Evolutionary conservation across 1,140 invertebrate genomes (phyloP).

Genomic region (Brachionus angularis): DNA sequence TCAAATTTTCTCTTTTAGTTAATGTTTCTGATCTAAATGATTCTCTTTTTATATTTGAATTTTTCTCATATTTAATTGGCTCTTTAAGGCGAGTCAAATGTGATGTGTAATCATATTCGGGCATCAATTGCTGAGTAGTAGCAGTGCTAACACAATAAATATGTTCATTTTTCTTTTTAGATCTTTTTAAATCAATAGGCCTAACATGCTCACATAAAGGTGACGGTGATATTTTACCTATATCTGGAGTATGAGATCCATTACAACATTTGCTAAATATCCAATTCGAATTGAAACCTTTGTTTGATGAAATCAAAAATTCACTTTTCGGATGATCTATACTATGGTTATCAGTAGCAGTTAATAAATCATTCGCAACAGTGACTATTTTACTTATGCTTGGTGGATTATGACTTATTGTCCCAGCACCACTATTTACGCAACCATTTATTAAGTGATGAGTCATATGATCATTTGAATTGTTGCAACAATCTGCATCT

Average conservation of each 20-base stretch:
- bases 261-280: constrained; percentile 23
- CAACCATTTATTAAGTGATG: too few relatives aligned
- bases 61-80: neutral
- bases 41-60: too few relatives aligned
- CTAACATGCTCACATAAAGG: constrained; percentile 38
- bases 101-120: constrained; percentile 28
- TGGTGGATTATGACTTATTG: too few relatives aligned
- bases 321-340: too few relatives aligned
- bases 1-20: too few relatives aligned
- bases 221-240: constrained; percentile 26
- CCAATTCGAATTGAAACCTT: constrained; percentile 25
- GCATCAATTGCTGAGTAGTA: constrained; percentile 13
- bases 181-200: neutral
- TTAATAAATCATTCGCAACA: too few relatives aligned
- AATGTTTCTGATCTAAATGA: too few relatives aligned
- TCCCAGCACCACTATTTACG: too few relatives aligned
- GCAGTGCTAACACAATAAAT: constrained; percentile 12
- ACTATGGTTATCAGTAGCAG: too few relatives aligned
- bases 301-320: constrained; percentile 13
- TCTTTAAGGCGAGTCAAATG: constrained; percentile 24
- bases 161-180: constrained; percentile 12
- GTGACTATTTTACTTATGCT: too few relatives aligned
- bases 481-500: constrained; percentile 40
- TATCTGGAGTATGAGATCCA: neutral
- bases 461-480: neutral